These are phyloP conservation scores for Nothocercus nigrocapillus DNA, from an alignment of 2,113 vertebrate species.

Conservation along the genomic window DNA sequence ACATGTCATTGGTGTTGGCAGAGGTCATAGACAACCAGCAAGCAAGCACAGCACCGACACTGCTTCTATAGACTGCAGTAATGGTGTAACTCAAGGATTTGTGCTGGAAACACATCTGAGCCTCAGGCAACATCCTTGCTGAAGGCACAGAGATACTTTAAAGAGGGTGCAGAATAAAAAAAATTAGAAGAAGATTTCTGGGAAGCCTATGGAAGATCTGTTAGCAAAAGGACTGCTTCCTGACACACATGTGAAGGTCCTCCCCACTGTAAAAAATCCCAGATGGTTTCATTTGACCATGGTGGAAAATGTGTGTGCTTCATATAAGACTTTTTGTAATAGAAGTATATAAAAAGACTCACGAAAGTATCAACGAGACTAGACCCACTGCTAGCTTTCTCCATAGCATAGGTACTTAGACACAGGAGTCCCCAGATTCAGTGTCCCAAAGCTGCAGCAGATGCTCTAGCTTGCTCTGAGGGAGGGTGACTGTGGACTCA, in stretches of 20 bases:
- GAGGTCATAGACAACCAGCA: slow-evolving; percentile 12
- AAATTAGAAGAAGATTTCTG: not conserved
- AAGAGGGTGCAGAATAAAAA: not conserved
- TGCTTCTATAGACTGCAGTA: not conserved
- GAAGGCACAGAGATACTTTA: not conserved
- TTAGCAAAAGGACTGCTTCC: not conserved
- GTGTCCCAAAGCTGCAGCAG: not conserved
- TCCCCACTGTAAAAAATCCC: not conserved
- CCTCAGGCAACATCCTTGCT: not conserved
- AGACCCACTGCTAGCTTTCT: not conserved
- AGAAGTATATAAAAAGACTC: not conserved
- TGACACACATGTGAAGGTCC: not conserved
- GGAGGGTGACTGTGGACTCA: not conserved
- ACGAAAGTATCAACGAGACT: not conserved
- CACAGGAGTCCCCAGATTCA: not conserved
- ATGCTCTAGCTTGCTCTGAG: not conserved
- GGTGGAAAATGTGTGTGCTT: not conserved
- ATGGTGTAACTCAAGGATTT: not conserved
- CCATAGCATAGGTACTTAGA: not conserved
- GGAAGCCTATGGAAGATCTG: not conserved
- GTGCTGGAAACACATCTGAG: not conserved
- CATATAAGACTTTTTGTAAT: not conserved
- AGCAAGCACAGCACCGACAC: not conserved
- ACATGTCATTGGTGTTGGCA: not conserved
- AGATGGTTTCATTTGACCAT: not conserved